A percentile compares a stretch with the other conserved stretches of the same genome.
These are phyloP conservation scores for Sarotherodon lohbergeri DNA, from an alignment of 2,113 vertebrate genomes.

Conservation along the genomic window DNA sequence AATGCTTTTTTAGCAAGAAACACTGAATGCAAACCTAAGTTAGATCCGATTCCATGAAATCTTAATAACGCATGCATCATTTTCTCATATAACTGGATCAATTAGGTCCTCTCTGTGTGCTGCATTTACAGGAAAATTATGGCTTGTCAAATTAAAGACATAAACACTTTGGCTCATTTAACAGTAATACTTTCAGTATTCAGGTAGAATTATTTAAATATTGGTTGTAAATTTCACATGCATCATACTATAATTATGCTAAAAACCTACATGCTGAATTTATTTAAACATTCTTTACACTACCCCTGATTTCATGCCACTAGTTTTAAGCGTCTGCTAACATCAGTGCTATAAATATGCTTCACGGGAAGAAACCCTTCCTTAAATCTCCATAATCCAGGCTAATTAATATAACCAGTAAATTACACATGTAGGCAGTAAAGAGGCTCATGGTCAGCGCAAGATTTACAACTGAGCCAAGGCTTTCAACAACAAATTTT, in stretches of 20 bases:
- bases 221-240: background rate
- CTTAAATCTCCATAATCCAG: background rate
- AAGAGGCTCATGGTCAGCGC: background rate
- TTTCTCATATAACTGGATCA: background rate
- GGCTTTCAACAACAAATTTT: background rate
- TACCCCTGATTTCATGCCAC: background rate
- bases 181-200: background rate
- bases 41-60: background rate
- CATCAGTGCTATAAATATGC: background rate
- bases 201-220: background rate
- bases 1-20: background rate
- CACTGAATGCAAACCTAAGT: background rate
- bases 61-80: background rate
- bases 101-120: background rate
- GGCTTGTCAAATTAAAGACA: background rate
- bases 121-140: background rate
- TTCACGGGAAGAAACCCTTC: background rate
- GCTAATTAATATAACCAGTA: slow-evolving; percentile 2
- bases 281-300: background rate
- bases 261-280: background rate
- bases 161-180: background rate
- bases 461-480: background rate
- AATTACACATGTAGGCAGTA: background rate
- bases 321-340: background rate
- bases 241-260: background rate